Base-by-base conservation (phyloP, 1,140 invertebrate species). In the Drosophila lacertosa region DNA sequence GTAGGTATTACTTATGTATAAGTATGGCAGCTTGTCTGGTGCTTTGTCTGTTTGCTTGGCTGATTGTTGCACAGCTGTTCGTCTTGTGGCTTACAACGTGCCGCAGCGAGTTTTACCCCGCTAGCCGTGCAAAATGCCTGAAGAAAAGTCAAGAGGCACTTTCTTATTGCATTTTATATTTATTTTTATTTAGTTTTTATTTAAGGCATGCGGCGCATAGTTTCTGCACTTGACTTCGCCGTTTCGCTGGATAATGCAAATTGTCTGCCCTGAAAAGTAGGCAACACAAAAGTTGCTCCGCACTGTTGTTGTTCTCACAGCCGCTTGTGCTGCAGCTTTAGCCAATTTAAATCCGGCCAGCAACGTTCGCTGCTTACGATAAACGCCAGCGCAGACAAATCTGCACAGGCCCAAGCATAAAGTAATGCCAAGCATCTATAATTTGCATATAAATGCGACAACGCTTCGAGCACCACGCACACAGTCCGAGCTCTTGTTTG, bases 371-470 rank as follows among this genome's bases (percentile, higher is more conserved):
- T 55, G 57, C 48, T 67, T 48, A 65, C 82, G 77, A 88, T 86
- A 86, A 86, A 88, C 74, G 81, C 65, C 80, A 68, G 47, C 62
- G 68, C 70, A 88, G 82, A 88, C 77, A 88, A 82, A 88, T 82
- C 82, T 77, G 57, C 58, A 62, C 42, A 33, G 57, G 63, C 44
- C 58, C 62, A 63, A 37, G 42, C 42, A 62, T 71, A 69, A 67
- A 67, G 64, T 67, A 84, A 82, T 75, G 74, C 74, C 82, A 88
- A 68, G 74, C 83, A 35, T 88, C 82, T 88, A 88, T 88, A 88
- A 88, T 88, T 88, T 88, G 82, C 82, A 88, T 88, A 88, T 86
- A 88, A 88, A 88, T 88, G 83, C 82, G 60, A 74, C 69, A 68
- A 68, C 53, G 76, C 70, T 73, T 53, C 59, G 26, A 72, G 77